These are phyloP conservation scores for Rhimphoctona megacephalus DNA, from an alignment of 2,888 invertebrate species.

Conservation along the genomic window DNA sequence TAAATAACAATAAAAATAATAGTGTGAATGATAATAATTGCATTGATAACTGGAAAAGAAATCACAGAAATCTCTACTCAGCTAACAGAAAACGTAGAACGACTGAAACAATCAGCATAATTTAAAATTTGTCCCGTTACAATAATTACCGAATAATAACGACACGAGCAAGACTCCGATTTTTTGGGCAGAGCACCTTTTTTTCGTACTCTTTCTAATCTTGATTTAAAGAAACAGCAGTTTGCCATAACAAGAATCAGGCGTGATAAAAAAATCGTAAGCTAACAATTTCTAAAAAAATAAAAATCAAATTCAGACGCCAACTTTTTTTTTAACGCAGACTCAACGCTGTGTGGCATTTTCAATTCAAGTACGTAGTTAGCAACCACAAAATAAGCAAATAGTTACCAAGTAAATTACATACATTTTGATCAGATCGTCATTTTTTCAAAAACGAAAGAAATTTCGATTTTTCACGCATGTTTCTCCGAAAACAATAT, in stretches of 20 bases:
- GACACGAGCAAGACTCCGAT: slow-evolving; percentile 42
- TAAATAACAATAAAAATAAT: neutral
- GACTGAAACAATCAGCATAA: neutral
- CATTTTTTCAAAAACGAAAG: neutral
- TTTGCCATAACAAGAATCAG: slow-evolving; percentile 26
- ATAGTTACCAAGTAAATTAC: neutral
- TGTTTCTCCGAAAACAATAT: neutral
- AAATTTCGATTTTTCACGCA: neutral
- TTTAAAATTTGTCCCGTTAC: neutral
- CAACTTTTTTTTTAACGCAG: neutral
- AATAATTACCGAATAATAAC: slow-evolving; percentile 43
- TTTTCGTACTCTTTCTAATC: slow-evolving; percentile 20
- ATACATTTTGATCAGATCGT: neutral
- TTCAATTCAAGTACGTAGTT: neutral
- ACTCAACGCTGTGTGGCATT: neutral
- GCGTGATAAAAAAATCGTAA: neutral
- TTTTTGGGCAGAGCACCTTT: slow-evolving; percentile 66
- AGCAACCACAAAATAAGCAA: neutral
- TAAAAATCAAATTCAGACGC: neutral
- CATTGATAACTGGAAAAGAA: neutral
- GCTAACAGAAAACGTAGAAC: neutral
- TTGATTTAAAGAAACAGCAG: neutral
- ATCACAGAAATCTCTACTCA: slow-evolving; percentile 36
- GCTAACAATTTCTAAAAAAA: neutral
- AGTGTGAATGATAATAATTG: neutral